Conservation (phyloP, 2,797 vertebrate genomes). For the Eurystomus glaucurus region DNA sequence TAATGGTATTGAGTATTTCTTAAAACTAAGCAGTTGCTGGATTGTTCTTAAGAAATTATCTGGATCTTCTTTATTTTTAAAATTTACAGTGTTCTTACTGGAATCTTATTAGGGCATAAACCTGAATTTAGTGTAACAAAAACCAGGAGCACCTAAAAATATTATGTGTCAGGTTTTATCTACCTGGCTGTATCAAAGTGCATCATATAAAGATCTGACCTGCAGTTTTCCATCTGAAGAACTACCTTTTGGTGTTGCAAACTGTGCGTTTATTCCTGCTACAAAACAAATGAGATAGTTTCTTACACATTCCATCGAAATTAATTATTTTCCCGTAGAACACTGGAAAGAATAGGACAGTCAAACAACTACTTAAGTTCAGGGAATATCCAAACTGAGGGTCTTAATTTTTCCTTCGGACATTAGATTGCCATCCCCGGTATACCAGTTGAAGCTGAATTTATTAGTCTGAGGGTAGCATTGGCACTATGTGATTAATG, state of each 20-base stretch:
- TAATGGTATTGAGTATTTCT: neutral
- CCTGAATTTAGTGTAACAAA: neutral
- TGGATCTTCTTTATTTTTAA: neutral
- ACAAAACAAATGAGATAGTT: neutral
- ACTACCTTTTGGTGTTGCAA: neutral
- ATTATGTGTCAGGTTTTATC: neutral
- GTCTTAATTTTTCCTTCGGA: neutral
- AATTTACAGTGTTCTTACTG: neutral
- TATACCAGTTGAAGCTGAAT: neutral
- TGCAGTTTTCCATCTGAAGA: neutral
- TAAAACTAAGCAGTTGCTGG: neutral
- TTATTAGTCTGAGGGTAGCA: neutral
- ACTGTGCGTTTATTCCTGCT: neutral
- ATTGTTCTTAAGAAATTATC: neutral
- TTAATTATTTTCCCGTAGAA: neutral
- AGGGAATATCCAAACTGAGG: neutral
- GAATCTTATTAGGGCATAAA: neutral
- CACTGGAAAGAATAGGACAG: neutral
- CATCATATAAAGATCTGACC: neutral
- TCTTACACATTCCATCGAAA: neutral
- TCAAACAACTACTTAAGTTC: neutral
- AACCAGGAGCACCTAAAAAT: neutral
- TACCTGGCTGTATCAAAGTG: neutral
- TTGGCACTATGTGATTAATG: neutral
- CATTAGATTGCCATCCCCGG: neutral